Percentiles rank a stretch among this genome's conserved stretches.
Conservation (phyloP, 2,113 vertebrate species). For the Aplodontia rufa region DNA sequence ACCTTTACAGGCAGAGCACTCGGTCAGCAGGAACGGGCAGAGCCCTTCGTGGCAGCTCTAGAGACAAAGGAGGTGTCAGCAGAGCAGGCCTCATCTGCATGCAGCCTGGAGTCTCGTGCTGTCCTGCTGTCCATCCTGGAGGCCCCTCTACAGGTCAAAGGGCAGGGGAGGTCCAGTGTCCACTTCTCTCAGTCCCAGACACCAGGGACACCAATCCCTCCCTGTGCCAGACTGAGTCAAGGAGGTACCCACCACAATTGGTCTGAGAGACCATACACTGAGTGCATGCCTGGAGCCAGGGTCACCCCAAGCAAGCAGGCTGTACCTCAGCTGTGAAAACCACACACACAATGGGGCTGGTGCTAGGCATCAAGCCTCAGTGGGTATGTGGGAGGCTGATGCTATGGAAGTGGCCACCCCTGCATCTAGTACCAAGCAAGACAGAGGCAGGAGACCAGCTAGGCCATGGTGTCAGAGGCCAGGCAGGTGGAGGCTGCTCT, state of each 20-base stretch:
- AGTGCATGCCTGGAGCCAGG: rapidly evolving
- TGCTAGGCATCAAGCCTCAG: too few species aligned
- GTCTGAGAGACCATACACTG: too few species aligned
- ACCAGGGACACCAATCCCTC: not conserved
- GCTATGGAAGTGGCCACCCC: not conserved
- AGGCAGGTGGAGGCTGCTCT: not conserved
- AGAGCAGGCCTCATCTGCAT: rapidly evolving
- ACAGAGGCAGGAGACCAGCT: not conserved
- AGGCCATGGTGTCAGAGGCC: not conserved
- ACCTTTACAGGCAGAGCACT: slow-evolving; percentile 83
- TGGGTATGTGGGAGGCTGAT: not conserved
- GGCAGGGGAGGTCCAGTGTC: not conserved
- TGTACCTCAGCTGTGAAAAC: not conserved
- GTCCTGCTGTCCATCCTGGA: not conserved
- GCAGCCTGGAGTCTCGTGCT: not conserved
- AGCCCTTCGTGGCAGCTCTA: slow-evolving; percentile 84
- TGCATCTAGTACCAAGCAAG: not conserved
- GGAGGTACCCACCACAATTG: not conserved
- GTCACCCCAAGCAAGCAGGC: not conserved
- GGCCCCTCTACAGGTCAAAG: not conserved
- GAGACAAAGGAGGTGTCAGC: not conserved
- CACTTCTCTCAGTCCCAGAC: not conserved
- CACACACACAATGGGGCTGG: too few species aligned
- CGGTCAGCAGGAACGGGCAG: slow-evolving; percentile 82
- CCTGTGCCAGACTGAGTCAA: not conserved